phyloP scores from a whole-genome alignment of 2,797 vertebrate species.

The Acrossocheilus wenchowensis region DNA sequence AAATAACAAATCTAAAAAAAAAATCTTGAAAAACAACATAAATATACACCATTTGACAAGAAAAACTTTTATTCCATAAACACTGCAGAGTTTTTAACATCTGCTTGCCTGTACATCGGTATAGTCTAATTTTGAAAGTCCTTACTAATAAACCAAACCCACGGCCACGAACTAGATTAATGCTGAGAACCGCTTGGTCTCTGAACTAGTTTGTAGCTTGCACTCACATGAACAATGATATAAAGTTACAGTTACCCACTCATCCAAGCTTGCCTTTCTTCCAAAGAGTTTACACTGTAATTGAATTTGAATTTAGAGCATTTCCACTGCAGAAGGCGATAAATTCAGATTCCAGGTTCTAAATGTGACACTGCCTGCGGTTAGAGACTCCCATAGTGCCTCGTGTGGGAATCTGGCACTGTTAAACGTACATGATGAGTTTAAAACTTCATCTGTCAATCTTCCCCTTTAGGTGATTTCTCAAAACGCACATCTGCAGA shows the following conservation, averaged over 20 bases:
- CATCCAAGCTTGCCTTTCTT: not conserved
- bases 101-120: not conserved
- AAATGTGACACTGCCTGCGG: conserved; percentile 53
- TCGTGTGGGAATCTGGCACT: conserved; percentile 28
- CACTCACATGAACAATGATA: conserved; percentile 27
- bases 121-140: not conserved
- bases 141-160: not conserved
- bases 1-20: too few species aligned
- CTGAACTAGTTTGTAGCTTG: conserved; percentile 32
- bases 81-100: not conserved
- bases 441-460: conserved; percentile 76
- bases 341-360: conserved; percentile 51
- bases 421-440: conserved; percentile 68
- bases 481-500: conserved; percentile 29
- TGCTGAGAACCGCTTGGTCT: conserved; percentile 1
- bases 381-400: conserved; percentile 32
- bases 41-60: not conserved
- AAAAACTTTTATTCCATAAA: not conserved
- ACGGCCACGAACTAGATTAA: not conserved
- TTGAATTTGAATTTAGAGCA: conserved; percentile 43
- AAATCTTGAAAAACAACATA: not conserved
- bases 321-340: conserved; percentile 39
- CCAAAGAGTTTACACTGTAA: conserved; percentile 40
- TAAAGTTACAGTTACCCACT: conserved; percentile 31
- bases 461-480: conserved; percentile 59